Evolutionary conservation across 2,797 vertebrate genomes (phyloP), one percentile per base, ranked within the genome.

Genomic region (Leptatherina wallacei): DNA sequence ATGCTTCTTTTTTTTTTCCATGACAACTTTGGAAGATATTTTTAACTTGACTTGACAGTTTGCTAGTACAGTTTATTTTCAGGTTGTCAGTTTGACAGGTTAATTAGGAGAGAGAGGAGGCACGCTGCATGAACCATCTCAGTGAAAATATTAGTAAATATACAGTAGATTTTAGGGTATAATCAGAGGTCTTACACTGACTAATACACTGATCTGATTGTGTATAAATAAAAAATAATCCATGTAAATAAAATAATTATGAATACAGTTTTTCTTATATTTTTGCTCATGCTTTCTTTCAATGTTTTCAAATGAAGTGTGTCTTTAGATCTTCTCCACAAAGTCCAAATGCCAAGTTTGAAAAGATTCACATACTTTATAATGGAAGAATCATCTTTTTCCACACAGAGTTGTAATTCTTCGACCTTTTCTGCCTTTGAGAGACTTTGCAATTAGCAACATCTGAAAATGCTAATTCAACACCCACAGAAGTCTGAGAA

Each of bases 391-490:
- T 29, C 63, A 77, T 35, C 13, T 44, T 32, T n/a, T 24, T 40
- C 30, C 49, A 44, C 51, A 63, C 7, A 77, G 27, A 63, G 24
- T 8, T 58, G 36, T 35, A 61, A 61, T 71, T 62, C 33, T 67
- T 75, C 65, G 75, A 85, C 68, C 65, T 78, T 79, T 73, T 38
- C 22, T 32, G 52, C 60, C 27, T 49, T 49, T 65, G 29, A n/a
- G 61, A 72, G 68, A 65, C 44, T 52, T 22, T 27, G 55, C 62
- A 72, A 76, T 84, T 76, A 68, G 12, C 56, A 81, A 55, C 65
- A 61, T 69, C 10, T 33, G 71, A 78, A 83, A 85, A 80, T 80
- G 70, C 64, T 70, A 78, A 85, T 81, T 30, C 65, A 68, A 76
- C 59, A 69, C 52, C 24, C 65, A 56, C 12, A 62, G 38, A 65